Conservation (phyloP, 30 jellyfish, hydroid and myxozoan genomes). For the Chrysaora quinquecirrha region DNA sequence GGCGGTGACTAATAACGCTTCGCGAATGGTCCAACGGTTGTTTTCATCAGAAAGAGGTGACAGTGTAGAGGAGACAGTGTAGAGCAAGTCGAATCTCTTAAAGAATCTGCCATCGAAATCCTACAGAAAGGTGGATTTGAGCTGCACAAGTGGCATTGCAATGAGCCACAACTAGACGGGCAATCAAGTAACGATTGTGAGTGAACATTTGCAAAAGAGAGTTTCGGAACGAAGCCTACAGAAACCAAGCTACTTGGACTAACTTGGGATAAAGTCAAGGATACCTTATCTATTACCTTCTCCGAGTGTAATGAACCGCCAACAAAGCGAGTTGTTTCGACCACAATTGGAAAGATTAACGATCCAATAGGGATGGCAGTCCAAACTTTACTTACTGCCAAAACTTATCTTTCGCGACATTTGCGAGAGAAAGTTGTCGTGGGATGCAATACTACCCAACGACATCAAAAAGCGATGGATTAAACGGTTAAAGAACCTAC, state of each 20-base stretch:
- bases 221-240: conserved; percentile 6
- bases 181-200: background rate
- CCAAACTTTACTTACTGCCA: conserved; percentile 13
- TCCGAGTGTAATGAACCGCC: background rate
- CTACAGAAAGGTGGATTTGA: conserved; percentile 9
- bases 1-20: too few species aligned
- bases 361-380: conserved; percentile 27
- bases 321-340: conserved; percentile 41
- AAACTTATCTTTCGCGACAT: conserved; percentile 41
- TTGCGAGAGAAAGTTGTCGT: conserved; percentile 22
- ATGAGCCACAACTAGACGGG: conserved; percentile 21
- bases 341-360: background rate
- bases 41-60: too few species aligned
- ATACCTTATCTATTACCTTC: conserved; percentile 8
- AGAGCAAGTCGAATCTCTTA: background rate
- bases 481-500: conserved; percentile 24
- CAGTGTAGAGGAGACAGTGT: background rate
- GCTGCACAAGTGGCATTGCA: conserved; percentile 62
- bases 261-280: conserved; percentile 29
- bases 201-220: conserved; percentile 4
- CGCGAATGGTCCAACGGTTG: too few species aligned
- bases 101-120: background rate
- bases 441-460: conserved; percentile 21
- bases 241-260: conserved; percentile 49
- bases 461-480: conserved; percentile 4